A percentile compares a stretch with the other conserved stretches of the same genome.
Conservation (phyloP, 2,888 invertebrate genomes). For the Drosophila prostipennis region DNA sequence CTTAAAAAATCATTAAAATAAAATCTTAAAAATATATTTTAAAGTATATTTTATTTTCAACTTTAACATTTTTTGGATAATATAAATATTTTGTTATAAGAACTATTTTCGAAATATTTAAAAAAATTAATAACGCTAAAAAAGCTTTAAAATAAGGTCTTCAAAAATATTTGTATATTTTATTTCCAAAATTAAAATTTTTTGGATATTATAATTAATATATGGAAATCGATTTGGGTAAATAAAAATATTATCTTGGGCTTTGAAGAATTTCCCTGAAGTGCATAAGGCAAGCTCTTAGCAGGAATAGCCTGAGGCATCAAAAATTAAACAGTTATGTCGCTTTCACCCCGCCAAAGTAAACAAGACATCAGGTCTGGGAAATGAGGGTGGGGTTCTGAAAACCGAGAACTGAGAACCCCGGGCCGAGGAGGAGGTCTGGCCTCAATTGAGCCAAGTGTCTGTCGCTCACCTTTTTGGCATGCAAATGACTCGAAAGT, state of each 20-base stretch:
- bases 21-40: too few species aligned
- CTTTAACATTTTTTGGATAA: too few species aligned
- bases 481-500: constrained; percentile 59
- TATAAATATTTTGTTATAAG: too few species aligned
- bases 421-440: constrained; percentile 31
- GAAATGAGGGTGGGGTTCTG: constrained; percentile 9
- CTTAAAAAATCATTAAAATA: too few species aligned
- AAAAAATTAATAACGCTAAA: not conserved
- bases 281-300: constrained; percentile 6
- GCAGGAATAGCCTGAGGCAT: constrained; percentile 40
- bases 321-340: constrained; percentile 66
- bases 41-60: too few species aligned
- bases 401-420: constrained; percentile 13
- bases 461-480: constrained; percentile 50
- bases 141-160: too few species aligned
- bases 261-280: not conserved
- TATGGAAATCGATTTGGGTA: too few species aligned
- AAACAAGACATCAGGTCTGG: constrained; percentile 58
- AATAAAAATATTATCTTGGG: not conserved
- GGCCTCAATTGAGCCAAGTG: constrained; percentile 39
- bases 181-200: too few species aligned
- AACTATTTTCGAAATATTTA: not conserved
- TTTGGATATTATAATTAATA: too few species aligned
- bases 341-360: constrained; percentile 45
- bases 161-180: too few species aligned